Evolutionary conservation across 2,113 vertebrate species (phyloP).

Genomic region (Psephotus haematonotus): DNA sequence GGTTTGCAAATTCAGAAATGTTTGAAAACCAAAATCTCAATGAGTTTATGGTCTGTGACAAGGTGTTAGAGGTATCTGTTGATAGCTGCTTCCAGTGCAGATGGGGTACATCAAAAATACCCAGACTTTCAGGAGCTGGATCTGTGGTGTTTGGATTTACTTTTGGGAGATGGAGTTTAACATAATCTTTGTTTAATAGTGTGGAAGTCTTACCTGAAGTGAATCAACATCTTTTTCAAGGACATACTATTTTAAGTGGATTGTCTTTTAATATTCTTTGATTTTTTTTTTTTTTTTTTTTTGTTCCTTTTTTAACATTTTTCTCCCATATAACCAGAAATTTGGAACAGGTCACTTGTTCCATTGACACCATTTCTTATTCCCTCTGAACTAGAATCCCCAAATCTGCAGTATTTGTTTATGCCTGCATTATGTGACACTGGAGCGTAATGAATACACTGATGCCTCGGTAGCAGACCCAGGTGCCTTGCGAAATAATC

Average conservation of each 20-base stretch:
- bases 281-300: background rate
- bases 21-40: background rate
- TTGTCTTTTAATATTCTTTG: background rate
- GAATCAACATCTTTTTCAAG: background rate
- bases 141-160: background rate
- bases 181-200: background rate
- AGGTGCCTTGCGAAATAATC: background rate
- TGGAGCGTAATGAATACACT: background rate
- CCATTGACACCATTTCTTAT: slow-evolving; percentile 3
- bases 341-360: background rate
- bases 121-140: background rate
- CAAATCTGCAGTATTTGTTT: background rate
- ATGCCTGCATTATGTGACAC: background rate
- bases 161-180: background rate
- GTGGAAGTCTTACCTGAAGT: background rate
- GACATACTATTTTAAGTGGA: background rate
- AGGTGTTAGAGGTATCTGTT: background rate
- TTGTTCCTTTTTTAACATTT: background rate
- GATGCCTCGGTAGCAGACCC: background rate
- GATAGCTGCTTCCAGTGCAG: background rate
- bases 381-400: background rate
- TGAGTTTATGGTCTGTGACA: background rate
- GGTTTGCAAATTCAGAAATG: background rate
- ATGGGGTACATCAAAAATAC: background rate
- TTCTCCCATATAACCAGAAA: background rate